A percentile compares a stretch with the other conserved stretches of the same genome.
Evolutionary conservation across 2,888 invertebrate species (phyloP).

Genomic region (Leuctra nigra): DNA sequence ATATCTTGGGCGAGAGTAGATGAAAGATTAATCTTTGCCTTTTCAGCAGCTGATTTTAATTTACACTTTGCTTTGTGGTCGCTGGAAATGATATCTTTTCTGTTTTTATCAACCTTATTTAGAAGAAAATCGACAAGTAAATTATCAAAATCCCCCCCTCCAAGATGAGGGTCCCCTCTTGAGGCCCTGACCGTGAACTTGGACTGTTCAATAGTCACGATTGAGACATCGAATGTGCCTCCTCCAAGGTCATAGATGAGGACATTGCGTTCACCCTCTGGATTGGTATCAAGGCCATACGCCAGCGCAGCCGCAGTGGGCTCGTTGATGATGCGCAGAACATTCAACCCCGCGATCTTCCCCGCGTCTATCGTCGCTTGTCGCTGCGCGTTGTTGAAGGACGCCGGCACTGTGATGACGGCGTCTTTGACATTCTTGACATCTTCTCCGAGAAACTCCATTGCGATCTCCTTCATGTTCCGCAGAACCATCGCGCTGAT

Average conservation of each 20-base stretch:
- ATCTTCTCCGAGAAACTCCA: conserved; percentile 76
- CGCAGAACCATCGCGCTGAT: conserved; percentile 87
- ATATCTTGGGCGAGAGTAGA: no score
- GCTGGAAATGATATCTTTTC: no score
- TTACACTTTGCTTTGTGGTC: no score
- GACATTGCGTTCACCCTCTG: conserved; percentile 68
- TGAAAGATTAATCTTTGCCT: no score
- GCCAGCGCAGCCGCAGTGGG: conserved; percentile 85
- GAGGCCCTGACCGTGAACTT: conserved; percentile 90
- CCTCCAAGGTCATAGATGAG: conserved; percentile 78
- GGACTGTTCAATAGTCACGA: conserved; percentile 80
- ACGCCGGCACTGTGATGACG: conserved; percentile 85
- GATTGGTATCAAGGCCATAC: conserved; percentile 68
- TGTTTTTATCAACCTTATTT: no score
- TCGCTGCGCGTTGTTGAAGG: conserved; percentile 86
- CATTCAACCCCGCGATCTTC: conserved; percentile 75
- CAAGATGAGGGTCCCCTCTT: conserved; percentile 89
- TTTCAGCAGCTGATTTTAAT: no score
- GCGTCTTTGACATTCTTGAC: conserved; percentile 52
- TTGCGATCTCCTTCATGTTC: conserved; percentile 91
- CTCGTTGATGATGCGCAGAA: conserved; percentile 84
- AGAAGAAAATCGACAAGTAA: no score
- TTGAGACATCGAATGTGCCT: conserved; percentile 93
- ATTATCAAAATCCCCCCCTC: conserved; percentile 91
- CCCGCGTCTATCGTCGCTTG: conserved; percentile 93